These are phyloP conservation scores for Iselma pallidipennis DNA, from an alignment of 2,888 invertebrate species.

Conservation along the genomic window DNA sequence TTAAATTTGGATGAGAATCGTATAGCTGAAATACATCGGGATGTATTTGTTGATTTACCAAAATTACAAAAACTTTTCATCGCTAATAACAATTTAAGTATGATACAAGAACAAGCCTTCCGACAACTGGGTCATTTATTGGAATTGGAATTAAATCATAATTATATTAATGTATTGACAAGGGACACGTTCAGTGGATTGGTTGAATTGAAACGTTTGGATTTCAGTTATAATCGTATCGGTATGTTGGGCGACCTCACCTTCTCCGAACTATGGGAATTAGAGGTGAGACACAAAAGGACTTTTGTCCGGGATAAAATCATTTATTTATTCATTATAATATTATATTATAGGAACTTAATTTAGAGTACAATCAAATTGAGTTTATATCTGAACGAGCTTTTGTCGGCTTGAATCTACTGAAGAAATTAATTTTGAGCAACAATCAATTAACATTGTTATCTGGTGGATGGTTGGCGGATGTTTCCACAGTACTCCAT, in stretches of 20 bases:
- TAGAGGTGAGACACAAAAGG: slow-evolving; percentile 29
- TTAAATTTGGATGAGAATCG: slow-evolving; percentile 77
- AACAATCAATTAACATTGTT: slow-evolving; percentile 76
- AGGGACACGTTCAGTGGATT: slow-evolving; percentile 79
- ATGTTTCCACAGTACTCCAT: slow-evolving; percentile 72
- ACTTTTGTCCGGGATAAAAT: not conserved
- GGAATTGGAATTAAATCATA: slow-evolving; percentile 79
- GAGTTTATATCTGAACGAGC: slow-evolving; percentile 76
- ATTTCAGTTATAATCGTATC: slow-evolving; percentile 74
- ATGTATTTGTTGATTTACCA: slow-evolving; percentile 75
- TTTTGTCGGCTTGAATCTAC: slow-evolving; percentile 73
- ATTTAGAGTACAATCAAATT: slow-evolving; percentile 55
- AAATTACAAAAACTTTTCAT: slow-evolving; percentile 74
- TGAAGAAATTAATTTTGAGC: slow-evolving; percentile 72
- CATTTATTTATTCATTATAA: not conserved
- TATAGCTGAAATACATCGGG: slow-evolving; percentile 72
- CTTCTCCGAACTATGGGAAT: slow-evolving; percentile 76
- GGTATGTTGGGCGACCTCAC: slow-evolving; percentile 78
- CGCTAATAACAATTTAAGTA: slow-evolving; percentile 83
- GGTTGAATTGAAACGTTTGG: slow-evolving; percentile 71
- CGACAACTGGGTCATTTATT: slow-evolving; percentile 72
- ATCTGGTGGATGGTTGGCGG: slow-evolving; percentile 72
- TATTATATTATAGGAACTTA: slow-evolving; percentile 44
- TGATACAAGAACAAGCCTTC: slow-evolving; percentile 84
- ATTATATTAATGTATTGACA: slow-evolving; percentile 74